Base-by-base conservation (phyloP, 2,797 vertebrate genomes). In the Austrolebias charrua region DNA sequence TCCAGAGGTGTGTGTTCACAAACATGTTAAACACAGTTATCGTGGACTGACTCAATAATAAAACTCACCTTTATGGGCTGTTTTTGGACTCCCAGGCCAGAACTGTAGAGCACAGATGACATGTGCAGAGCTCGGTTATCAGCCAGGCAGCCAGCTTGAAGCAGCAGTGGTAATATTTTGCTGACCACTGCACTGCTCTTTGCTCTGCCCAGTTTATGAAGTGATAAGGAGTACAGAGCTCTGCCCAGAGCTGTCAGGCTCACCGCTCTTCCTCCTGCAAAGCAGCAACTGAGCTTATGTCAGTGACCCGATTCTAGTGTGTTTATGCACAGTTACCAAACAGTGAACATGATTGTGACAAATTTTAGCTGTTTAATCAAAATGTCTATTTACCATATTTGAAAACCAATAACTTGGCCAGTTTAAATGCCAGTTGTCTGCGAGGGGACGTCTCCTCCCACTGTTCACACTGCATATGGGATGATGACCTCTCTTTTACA, bases 111-210 rank as follows among this genome's bases (percentile, higher is more conserved):
- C 24, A 90, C 90, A 0, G 93, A 90, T 0, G 89, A 79, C 58
- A 92, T 69, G 78, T 90, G 82, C 50, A 94, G 89, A n/a, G 93
- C 92, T 53, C 75, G 64, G 62, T 69, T 58, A 60, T 93, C 83
- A 67, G 83, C 90, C 45, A 94, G 79, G 62, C 93, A 95, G 51
- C 92, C 90, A 1, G 93, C 90, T 76, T 93, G 92, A 40, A 92
- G 88, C 49, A 95, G 82, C 38, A 90, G 77, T 3, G 91, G 88
- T 66, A 93, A 74, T 9, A 90, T 71, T 68, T 54, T 78, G 53
- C 81, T 76, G 54, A 92, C 59, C 28, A 28, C 62, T 14, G 63
- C 66, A 6, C 50, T 33, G 63, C 76, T 75, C 53, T 73, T 63
- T 0, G 57, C 76, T 60, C 51, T 54, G 56, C 50, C 48, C 72